Percentiles rank a stretch among this genome's conserved stretches.
Conservation (phyloP, 2,113 vertebrate genomes). For the Labeo rohita region DNA sequence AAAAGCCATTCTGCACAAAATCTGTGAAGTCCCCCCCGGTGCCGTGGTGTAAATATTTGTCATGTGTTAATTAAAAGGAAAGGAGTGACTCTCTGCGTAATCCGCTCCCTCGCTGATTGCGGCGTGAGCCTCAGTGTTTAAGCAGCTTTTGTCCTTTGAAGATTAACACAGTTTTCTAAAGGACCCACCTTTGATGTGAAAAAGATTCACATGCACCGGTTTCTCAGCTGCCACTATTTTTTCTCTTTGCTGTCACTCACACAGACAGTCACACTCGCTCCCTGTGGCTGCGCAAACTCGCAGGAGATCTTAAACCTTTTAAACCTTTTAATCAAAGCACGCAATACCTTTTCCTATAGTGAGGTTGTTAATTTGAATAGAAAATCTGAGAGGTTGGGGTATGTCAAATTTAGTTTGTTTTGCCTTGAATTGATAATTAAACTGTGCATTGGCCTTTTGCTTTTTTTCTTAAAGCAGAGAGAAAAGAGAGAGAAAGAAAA, state of each 20-base stretch:
- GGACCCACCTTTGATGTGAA: slow-evolving; percentile 41
- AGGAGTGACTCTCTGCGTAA: not conserved
- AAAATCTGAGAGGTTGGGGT: slow-evolving; percentile 14
- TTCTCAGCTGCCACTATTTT: slow-evolving; percentile 20
- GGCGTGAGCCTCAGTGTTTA: slow-evolving; percentile 4
- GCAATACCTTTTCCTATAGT: slow-evolving; percentile 15
- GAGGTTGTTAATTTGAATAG: slow-evolving; percentile 34
- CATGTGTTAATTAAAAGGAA: slow-evolving; percentile 35
- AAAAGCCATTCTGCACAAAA: slow-evolving; percentile 17
- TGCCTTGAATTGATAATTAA: slow-evolving; percentile 36
- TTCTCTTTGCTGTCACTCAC: slow-evolving; percentile 39
- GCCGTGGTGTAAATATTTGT: slow-evolving; percentile 38
- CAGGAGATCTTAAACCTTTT: slow-evolving; percentile 32
- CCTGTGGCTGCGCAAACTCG: slow-evolving; percentile 24
- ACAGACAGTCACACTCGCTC: not conserved
- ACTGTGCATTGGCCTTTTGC: slow-evolving; percentile 17
- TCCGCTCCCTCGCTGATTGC: not conserved
- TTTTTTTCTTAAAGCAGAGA: not conserved
- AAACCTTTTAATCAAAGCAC: slow-evolving; percentile 43
- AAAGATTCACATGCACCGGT: slow-evolving; percentile 13
- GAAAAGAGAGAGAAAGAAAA: not conserved
- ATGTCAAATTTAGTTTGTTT: slow-evolving; percentile 34
- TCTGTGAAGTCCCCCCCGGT: not conserved
- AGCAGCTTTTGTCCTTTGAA: slow-evolving; percentile 47
- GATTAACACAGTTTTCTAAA: slow-evolving; percentile 50